These are phyloP conservation scores for Sebastes steindachneri DNA, from an alignment of 2,797 vertebrate species.

Conservation along the genomic window DNA sequence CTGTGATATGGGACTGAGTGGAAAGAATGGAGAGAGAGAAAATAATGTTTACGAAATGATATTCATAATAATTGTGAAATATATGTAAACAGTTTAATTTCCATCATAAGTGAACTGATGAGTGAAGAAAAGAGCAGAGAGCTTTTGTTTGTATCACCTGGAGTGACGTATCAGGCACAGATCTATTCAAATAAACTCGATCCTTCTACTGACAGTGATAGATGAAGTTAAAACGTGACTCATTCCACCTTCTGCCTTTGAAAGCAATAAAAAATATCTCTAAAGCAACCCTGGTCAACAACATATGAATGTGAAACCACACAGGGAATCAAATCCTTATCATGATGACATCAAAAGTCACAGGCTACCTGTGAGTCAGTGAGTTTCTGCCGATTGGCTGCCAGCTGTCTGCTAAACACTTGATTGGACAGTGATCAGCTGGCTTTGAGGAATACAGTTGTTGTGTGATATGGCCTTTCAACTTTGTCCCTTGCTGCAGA, in stretches of 20 bases:
- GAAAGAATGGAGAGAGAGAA: not conserved
- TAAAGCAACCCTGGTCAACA: not conserved
- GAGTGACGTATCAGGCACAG: not conserved
- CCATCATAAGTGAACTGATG: not conserved
- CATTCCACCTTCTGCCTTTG: not conserved
- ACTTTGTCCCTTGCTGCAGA: slow-evolving; percentile 71
- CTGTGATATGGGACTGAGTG: not conserved
- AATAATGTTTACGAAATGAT: not conserved
- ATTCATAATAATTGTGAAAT: not conserved
- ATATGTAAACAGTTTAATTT: not conserved
- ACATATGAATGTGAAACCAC: slow-evolving; percentile 65
- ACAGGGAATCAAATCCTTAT: slow-evolving; percentile 2
- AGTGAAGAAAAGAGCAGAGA: not conserved
- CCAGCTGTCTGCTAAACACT: slow-evolving; percentile 7
- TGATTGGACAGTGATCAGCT: slow-evolving; percentile 65
- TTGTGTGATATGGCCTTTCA: slow-evolving; percentile 62
- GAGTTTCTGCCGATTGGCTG: slow-evolving; percentile 39
- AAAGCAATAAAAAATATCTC: not conserved
- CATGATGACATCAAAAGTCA: slow-evolving; percentile 39
- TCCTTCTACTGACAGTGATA: not conserved
- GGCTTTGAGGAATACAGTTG: slow-evolving; percentile 27
- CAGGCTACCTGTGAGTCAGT: not conserved
- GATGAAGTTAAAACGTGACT: not conserved
- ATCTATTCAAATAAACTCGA: not conserved
- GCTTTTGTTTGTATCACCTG: not conserved